Conservation (phyloP, 1,140 invertebrate species). For the Phocides pigmalion region DNA sequence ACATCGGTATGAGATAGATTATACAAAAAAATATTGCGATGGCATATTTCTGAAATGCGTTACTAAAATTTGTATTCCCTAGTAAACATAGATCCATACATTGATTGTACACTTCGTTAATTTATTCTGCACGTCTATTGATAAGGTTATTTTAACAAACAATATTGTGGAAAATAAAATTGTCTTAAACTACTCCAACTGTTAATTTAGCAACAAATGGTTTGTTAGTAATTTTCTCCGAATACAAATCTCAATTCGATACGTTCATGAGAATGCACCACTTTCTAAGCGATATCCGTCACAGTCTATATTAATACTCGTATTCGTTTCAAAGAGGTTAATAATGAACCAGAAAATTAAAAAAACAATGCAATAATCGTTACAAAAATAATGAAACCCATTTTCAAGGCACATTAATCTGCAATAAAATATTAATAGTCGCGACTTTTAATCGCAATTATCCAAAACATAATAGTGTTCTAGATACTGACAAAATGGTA, state of each 20-base stretch:
- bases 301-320: constrained; percentile 5
- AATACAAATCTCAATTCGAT: background rate
- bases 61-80: no score
- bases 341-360: constrained; percentile 3
- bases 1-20: no score
- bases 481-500: constrained; percentile 4
- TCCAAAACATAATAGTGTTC: background rate
- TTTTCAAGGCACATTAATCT: constrained; percentile 7
- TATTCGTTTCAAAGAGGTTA: background rate
- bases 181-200: no score
- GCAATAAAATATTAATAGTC: constrained; percentile 13
- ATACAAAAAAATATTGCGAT: no score
- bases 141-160: no score
- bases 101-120: no score
- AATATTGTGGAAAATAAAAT: no score
- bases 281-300: background rate
- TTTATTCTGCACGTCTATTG: no score
- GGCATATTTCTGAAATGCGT: no score
- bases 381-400: constrained; percentile 12
- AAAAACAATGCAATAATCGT: constrained; percentile 4
- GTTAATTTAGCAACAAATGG: background rate
- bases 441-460: constrained; percentile 6
- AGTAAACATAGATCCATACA: no score
- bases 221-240: no score
- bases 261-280: background rate